A percentile compares a stretch with the other conserved stretches of the same genome.
These are phyloP conservation scores for Urocolius indicus DNA, from an alignment of 2,113 vertebrate species.

Conservation along the genomic window DNA sequence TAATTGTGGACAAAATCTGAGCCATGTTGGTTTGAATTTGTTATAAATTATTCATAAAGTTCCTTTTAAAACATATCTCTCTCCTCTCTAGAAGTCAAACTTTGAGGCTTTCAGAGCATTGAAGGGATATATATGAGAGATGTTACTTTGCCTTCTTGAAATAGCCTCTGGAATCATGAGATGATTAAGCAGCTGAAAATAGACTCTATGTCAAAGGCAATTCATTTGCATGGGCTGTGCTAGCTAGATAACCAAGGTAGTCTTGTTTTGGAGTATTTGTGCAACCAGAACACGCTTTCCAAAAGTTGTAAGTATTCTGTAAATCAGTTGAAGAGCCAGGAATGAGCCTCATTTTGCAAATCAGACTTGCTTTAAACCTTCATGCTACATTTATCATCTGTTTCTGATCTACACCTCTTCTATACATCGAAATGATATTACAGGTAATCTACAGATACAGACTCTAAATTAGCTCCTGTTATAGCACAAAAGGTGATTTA, in stretches of 20 bases:
- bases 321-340: background rate
- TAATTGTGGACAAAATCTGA: background rate
- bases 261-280: background rate
- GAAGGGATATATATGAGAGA: background rate
- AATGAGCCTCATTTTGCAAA: background rate
- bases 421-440: background rate
- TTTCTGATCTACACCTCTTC: background rate
- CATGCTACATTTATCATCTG: background rate
- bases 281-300: background rate
- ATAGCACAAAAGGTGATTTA: background rate
- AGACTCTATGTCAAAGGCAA: background rate
- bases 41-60: background rate
- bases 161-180: background rate
- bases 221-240: background rate
- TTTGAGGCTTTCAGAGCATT: background rate
- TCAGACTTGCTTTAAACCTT: background rate
- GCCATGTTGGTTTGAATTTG: background rate
- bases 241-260: background rate
- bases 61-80: background rate
- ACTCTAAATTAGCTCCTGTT: background rate
- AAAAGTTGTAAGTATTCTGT: background rate
- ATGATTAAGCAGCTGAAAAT: slow-evolving; percentile 31
- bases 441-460: background rate
- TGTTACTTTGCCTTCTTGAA: background rate
- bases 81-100: background rate